Base-by-base conservation (phyloP, 2,888 invertebrate species). In the Drosophila demipolita region DNA sequence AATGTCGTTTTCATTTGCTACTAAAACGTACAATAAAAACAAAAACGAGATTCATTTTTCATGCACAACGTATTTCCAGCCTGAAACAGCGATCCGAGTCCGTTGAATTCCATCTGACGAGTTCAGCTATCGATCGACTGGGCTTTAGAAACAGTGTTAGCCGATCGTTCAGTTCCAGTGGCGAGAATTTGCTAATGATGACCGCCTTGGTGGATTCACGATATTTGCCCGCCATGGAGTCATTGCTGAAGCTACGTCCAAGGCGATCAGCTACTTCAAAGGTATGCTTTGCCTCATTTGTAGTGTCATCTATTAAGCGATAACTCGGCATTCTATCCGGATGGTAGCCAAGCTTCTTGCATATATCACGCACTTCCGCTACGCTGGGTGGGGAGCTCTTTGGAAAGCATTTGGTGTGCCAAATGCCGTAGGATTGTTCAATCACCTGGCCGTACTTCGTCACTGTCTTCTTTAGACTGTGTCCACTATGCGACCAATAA, bases 321-420 rank as follows among this genome's bases (percentile, higher is more conserved):
- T 92, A 93, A 66, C 91, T 91, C 3, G 92, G 92, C 68, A 82
- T 82, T 0, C 89, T 73, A 55, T 84, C 95, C 26, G 94, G 94
- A 72, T 93, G 90, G 82, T 95, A 96, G 11, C 96, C 96, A 17
- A 96, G 90, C 69, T 94, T 93, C 36, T 93, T 90, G 90, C 97
- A 97, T 73, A 96, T 94, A 17, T 94, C 92, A 3, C 82, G 82
- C 33, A 93, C 89, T 82, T 95, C 95, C 60, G 95, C 94, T 0
- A 92, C 90, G 76, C 86, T 78, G 53, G 94, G 94, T 1, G 95
- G 94, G 11, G 93, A 93, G 50, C 92, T 90, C 55, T 94, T 94
- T 17, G 94, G 91, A 79, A 95, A 96, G 87, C 97, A 97, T 87
- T 96, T 96, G 0, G 96, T 94, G 78, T 96, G 95, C 96, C 96